Evolutionary conservation across 2,113 vertebrate species (phyloP).

Genomic region (Mionectes macconnelli): DNA sequence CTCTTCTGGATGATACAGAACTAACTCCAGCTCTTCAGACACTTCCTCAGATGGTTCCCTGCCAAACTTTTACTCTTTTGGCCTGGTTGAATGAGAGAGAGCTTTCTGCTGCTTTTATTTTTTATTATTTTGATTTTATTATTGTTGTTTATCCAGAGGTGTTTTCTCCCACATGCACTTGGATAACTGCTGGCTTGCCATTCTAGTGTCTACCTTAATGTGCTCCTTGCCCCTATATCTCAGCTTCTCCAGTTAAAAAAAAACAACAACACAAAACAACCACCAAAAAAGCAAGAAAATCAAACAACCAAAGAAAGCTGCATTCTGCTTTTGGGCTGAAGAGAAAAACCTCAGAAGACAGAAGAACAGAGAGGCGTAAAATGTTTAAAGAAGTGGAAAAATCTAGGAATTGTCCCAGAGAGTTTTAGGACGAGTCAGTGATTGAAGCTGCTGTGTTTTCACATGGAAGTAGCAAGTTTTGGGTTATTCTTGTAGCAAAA

Average conservation of each 20-base stretch:
- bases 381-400: background rate
- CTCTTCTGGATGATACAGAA: background rate
- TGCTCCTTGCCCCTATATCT: background rate
- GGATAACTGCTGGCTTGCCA: background rate
- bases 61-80: conserved; percentile 19
- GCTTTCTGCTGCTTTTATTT: background rate
- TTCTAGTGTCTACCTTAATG: background rate
- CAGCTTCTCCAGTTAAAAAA: background rate
- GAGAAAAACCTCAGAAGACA: background rate
- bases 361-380: background rate
- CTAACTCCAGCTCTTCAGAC: background rate
- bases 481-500: background rate
- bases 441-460: background rate
- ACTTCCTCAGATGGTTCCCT: conserved; percentile 25
- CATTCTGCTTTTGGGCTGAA: background rate
- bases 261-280: fast-evolving
- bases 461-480: background rate
- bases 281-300: background rate
- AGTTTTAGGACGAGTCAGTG: background rate
- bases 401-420: background rate
- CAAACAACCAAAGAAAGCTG: background rate
- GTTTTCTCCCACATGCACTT: background rate
- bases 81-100: background rate
- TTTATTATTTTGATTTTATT: background rate
- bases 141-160: background rate